A percentile compares a stretch with the other conserved stretches of the same genome.
phyloP scores from a whole-genome alignment of 2,888 invertebrate species.

The Chloroclysta siterata region DNA sequence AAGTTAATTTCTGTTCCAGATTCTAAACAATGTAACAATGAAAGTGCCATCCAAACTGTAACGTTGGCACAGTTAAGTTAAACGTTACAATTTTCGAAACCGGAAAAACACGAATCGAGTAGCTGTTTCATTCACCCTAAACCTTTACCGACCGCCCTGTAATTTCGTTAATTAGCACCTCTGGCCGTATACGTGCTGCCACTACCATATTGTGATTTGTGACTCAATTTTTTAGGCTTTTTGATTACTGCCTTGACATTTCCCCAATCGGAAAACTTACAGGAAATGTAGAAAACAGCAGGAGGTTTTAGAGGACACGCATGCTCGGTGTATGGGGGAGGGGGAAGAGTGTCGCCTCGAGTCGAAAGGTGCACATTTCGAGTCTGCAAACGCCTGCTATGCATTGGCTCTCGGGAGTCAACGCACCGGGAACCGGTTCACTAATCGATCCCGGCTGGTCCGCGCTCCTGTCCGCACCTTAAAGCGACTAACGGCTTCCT shows the following conservation, averaged over 20 bases:
- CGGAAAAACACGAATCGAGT: constrained; percentile 29
- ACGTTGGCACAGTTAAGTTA: constrained; percentile 22
- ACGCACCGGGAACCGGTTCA: constrained; percentile 80
- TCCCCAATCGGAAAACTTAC: constrained; percentile 32
- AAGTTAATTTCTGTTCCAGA: constrained; percentile 27
- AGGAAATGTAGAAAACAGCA: constrained; percentile 33
- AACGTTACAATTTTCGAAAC: constrained; percentile 18
- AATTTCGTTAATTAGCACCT: constrained; percentile 33
- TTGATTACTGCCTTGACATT: constrained; percentile 35
- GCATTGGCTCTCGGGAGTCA: constrained; percentile 75
- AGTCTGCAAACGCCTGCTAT: constrained; percentile 46
- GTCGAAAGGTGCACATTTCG: constrained; percentile 68
- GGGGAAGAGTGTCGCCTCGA: constrained; percentile 30
- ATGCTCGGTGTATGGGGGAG: constrained; percentile 1
- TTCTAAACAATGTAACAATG: constrained; percentile 30
- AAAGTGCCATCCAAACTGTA: constrained; percentile 24
- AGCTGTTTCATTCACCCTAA: constrained; percentile 31
- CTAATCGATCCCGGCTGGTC: constrained; percentile 79
- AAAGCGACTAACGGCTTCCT: constrained; percentile 76
- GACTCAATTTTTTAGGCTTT: constrained; percentile 32
- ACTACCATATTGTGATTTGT: constrained; percentile 32
- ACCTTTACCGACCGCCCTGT: constrained; percentile 33
- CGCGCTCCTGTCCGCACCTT: constrained; percentile 78
- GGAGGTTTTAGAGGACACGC: constrained; percentile 18
- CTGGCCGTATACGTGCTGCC: constrained; percentile 7